Evolutionary conservation across 2,888 invertebrate genomes (phyloP).

Genomic region (Eulithis testata): DNA sequence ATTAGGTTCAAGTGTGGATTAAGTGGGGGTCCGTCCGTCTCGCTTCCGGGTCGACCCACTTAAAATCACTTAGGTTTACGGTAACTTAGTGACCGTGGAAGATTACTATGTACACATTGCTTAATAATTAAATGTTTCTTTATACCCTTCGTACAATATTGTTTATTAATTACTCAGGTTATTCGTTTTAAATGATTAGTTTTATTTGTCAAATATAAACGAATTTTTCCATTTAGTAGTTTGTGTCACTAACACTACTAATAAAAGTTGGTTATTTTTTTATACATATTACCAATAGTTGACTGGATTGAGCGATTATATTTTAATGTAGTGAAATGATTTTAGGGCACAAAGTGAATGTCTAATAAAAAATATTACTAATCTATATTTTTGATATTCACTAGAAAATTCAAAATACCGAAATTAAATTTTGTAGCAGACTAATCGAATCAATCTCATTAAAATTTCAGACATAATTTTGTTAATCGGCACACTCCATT

Average conservation of each 20-base stretch:
- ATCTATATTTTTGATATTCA: too few species aligned
- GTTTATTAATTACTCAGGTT: too few species aligned
- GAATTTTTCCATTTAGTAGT: too few species aligned
- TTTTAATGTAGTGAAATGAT: too few species aligned
- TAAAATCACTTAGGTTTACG: conserved; percentile 58
- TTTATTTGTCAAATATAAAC: too few species aligned
- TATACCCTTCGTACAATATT: neutral
- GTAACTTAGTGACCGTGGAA: conserved; percentile 53
- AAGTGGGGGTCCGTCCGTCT: conserved; percentile 34
- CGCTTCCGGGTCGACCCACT: conserved; percentile 61
- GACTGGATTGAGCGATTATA: too few species aligned
- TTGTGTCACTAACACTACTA: too few species aligned
- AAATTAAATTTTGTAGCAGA: conserved; percentile 15
- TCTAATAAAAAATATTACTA: too few species aligned
- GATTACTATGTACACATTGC: conserved; percentile 44
- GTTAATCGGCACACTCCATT: conserved; percentile 5
- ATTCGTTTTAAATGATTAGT: too few species aligned
- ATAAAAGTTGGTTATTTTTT: too few species aligned
- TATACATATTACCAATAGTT: too few species aligned
- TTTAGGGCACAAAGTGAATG: too few species aligned
- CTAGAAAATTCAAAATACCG: neutral
- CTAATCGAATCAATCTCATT: conserved; percentile 17
- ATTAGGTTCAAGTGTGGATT: conserved; percentile 42
- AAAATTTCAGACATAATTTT: conserved; percentile 18
- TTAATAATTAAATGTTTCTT: conserved; percentile 35